Percentiles rank a stretch among this genome's conserved stretches.
Evolutionary conservation across 2,113 vertebrate genomes (phyloP).

Genomic region (Tonatia bakeri): DNA sequence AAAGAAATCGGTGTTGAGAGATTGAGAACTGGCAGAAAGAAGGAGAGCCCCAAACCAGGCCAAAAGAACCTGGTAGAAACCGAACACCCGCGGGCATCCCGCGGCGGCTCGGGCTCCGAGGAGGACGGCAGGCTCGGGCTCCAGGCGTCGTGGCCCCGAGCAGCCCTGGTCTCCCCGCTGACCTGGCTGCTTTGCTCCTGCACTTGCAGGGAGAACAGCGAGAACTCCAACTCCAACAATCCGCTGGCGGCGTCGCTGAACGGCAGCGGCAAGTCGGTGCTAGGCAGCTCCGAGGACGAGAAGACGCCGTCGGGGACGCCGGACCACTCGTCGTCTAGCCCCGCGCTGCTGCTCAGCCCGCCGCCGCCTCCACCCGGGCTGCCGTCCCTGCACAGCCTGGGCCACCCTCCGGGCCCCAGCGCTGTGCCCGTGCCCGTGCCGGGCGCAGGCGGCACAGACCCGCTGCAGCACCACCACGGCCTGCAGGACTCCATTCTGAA

Average conservation of each 20-base stretch:
- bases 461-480: constrained; percentile 92
- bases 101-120: not conserved
- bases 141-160: not conserved
- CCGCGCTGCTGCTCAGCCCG: constrained; percentile 91
- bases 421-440: constrained; percentile 94
- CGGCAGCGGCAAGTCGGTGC: constrained; percentile 93
- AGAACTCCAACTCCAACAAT: constrained; percentile 97
- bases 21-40: not conserved
- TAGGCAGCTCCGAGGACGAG: constrained; percentile 98
- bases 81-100: not conserved
- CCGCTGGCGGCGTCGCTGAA: constrained; percentile 95
- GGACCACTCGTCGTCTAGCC: constrained; percentile 94
- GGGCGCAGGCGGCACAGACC: constrained; percentile 82
- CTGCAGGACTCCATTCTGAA: constrained; percentile 99
- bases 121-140: not conserved
- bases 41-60: not conserved
- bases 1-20: not conserved
- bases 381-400: constrained; percentile 92
- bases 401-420: constrained; percentile 95
- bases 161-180: not conserved
- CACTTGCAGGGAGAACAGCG: constrained; percentile 95
- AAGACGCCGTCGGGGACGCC: constrained; percentile 97
- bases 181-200: constrained; percentile 70
- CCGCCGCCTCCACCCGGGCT: constrained; percentile 85
- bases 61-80: not conserved